A percentile compares a stretch with the other conserved stretches of the same genome.
phyloP scores from a whole-genome alignment of 64 coral and sea anemone genomes.

The Montipora cactus region DNA sequence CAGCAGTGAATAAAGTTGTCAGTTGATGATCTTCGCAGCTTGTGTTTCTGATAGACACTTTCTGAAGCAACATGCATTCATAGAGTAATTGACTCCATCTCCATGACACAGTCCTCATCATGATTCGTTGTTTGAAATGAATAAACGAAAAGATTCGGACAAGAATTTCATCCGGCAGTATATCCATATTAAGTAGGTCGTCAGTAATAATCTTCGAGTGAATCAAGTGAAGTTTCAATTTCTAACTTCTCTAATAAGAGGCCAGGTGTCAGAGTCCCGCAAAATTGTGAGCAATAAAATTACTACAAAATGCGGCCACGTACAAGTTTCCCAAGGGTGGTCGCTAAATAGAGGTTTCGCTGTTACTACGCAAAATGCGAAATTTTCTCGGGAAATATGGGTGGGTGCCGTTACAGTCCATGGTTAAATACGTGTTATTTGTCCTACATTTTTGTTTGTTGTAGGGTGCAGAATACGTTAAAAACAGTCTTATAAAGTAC shows the following conservation, averaged over 20 bases:
- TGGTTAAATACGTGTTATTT: neutral
- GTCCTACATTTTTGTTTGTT: constrained; percentile 1
- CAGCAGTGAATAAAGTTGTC: neutral
- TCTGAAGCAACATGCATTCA: neutral
- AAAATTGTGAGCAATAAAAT: neutral
- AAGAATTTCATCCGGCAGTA: constrained; percentile 12
- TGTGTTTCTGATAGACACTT: neutral
- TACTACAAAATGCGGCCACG: neutral
- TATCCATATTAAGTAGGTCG: constrained; percentile 12
- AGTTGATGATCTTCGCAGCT: constrained; percentile 19
- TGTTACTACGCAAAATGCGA: neutral
- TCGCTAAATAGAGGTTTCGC: neutral
- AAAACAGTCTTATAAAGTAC: constrained; percentile 4
- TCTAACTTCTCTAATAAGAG: neutral
- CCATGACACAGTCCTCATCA: neutral
- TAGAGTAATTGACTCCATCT: constrained; percentile 27
- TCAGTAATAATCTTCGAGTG: neutral
- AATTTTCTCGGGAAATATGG: neutral
- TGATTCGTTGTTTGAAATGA: constrained; percentile 1
- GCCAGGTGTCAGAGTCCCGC: neutral
- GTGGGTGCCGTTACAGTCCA: neutral
- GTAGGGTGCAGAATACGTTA: neutral
- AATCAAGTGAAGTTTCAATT: neutral
- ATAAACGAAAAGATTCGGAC: constrained; percentile 26
- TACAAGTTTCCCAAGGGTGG: neutral